Percentiles rank a stretch among this genome's conserved stretches.
phyloP scores from a whole-genome alignment of 1,140 invertebrate genomes.

The Heliconius congener region DNA sequence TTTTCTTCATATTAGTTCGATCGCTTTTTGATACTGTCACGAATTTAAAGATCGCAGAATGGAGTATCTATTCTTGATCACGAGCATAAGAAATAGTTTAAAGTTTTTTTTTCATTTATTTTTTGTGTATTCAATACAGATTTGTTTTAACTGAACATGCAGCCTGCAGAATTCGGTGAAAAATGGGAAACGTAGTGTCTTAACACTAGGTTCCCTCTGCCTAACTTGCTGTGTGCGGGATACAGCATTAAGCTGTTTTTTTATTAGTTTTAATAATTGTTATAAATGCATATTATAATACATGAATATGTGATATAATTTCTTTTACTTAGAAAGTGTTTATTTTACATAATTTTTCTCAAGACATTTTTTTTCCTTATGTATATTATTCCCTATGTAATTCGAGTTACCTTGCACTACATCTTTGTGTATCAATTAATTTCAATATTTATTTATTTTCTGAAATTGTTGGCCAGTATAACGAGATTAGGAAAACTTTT shows the following conservation, averaged over 20 bases:
- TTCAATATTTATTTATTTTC: neutral
- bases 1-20: constrained; percentile 1
- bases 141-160: neutral
- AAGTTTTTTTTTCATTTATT: neutral
- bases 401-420: neutral
- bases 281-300: too few relatives aligned
- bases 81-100: neutral
- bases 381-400: too few relatives aligned
- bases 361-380: too few relatives aligned
- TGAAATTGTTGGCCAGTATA: neutral
- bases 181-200: too few relatives aligned
- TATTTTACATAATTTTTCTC: too few relatives aligned
- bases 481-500: neutral
- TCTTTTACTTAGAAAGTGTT: too few relatives aligned
- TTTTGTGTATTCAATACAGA: neutral
- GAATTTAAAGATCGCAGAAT: constrained; percentile 13
- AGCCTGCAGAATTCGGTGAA: too few relatives aligned
- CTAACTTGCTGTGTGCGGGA: too few relatives aligned
- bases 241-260: too few relatives aligned
- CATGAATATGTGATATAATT: too few relatives aligned
- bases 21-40: constrained; percentile 4
- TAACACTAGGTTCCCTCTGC: too few relatives aligned
- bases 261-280: too few relatives aligned
- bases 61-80: neutral
- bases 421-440: neutral